phyloP scores from a whole-genome alignment of 2,113 vertebrate genomes.

The Plestiodon gilberti region DNA sequence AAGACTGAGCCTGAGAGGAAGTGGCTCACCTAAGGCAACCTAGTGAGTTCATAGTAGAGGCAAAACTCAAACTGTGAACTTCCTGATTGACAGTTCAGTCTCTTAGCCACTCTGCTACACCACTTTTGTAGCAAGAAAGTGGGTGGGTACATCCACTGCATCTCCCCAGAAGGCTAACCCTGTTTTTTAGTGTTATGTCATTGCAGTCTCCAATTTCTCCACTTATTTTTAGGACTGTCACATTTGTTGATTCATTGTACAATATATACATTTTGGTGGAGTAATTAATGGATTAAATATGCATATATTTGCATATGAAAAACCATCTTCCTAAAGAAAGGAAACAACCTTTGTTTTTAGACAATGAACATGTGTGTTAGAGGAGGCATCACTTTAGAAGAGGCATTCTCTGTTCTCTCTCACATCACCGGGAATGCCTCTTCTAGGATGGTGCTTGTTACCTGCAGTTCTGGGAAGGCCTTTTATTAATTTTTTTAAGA shows the following conservation, averaged over 20 bases:
- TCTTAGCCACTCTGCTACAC: no score
- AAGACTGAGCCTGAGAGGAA: no score
- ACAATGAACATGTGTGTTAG: no score
- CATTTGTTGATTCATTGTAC: background rate
- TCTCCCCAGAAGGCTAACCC: background rate
- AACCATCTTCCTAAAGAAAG: background rate
- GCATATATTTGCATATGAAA: background rate
- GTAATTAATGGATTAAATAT: background rate
- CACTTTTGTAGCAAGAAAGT: no score
- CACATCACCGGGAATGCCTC: background rate
- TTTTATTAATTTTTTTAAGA: background rate
- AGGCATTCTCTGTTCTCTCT: background rate
- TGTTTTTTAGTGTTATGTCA: background rate
- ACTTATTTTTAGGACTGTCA: background rate
- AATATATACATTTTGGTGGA: background rate
- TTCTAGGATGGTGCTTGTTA: background rate
- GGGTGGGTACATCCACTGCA: background rate
- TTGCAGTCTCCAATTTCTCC: background rate
- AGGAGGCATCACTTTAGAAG: background rate
- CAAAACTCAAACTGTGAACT: no score
- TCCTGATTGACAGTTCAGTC: no score
- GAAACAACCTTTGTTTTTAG: no score
- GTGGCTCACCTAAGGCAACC: no score
- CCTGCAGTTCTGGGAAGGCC: background rate
- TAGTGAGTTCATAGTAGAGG: no score